A percentile compares a stretch with the other conserved stretches of the same genome.
phyloP scores from a whole-genome alignment of 2,113 vertebrate genomes.

The Equus quagga region DNA sequence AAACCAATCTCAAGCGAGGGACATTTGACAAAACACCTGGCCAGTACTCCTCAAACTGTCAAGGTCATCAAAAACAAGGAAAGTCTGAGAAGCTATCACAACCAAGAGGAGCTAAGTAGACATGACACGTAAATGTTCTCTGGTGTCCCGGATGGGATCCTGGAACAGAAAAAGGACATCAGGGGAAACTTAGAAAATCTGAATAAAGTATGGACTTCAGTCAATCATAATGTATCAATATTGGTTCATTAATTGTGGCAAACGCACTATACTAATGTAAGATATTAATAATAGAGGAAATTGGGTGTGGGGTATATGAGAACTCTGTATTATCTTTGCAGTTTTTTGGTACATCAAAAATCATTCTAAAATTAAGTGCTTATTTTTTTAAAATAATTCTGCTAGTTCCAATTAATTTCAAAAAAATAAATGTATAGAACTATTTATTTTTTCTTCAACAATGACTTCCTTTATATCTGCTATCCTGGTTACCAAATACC shows the following conservation, averaged over 20 bases:
- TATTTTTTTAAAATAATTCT: neutral
- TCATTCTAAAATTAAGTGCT: neutral
- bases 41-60: neutral
- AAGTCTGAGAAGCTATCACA: neutral
- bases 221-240: neutral
- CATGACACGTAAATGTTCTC: neutral
- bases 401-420: neutral
- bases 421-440: neutral
- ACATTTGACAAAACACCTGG: neutral
- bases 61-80: neutral
- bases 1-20: neutral
- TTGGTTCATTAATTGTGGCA: neutral
- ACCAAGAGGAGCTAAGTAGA: neutral
- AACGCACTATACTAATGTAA: neutral
- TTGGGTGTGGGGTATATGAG: neutral
- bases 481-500: neutral
- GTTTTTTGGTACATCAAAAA: neutral
- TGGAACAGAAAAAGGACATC: neutral
- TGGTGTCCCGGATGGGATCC: too few species aligned
- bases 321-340: neutral
- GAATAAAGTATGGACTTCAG: neutral
- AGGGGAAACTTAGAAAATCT: neutral
- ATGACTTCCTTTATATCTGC: neutral
- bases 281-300: neutral
- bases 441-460: conserved; percentile 9